Base-by-base conservation (phyloP, 2,797 vertebrate genomes). In the Mastacembelus armatus region DNA sequence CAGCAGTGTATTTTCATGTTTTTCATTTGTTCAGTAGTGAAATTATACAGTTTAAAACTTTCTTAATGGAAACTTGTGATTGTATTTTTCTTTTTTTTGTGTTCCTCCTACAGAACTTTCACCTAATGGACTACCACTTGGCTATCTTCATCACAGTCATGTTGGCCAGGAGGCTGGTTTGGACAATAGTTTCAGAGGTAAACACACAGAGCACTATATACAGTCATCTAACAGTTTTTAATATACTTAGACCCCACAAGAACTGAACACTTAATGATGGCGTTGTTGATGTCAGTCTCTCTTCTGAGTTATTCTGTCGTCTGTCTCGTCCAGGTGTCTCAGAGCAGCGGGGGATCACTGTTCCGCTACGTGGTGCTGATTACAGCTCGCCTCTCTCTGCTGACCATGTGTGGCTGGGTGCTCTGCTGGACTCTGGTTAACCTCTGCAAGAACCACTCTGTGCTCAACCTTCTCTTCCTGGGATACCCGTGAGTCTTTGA, bases 71-170 rank as follows among this genome's bases (percentile, higher is more conserved):
- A 50, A 35, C 7, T 26, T 19, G 47, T 7, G 3, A 3, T 9
- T 2, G 1, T 35, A 33, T 67, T 30, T 29, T 24, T 55, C 1
- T 36, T 22, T 10, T 0, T 61, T 65, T 54, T 72, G 18, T 88
- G 67, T 16, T 75, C 22, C 47, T 18, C 73, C 86, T 90, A 26
- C 78, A 99, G 98, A 99, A 98, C 92, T 99, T 99, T 83, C 97
- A 99, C 91, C 93, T 99, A 85, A 98, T 99, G 93, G 98, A 99
- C 90, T 97, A 96, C 85, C 96, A 99, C 86, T 92, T 99, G 93
- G 97, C 96, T 8, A 94, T 95, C 78, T 99, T 99, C 90, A 99
- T 99, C 91, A 97, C 95, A 21, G 96, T 98, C 83, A 99, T 99
- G 96, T 87, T 99, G 88, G 96, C 97, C 4, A 93, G 97, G 85